Base-by-base conservation (phyloP, 2,113 vertebrate species). In the Desmodus rotundus region DNA sequence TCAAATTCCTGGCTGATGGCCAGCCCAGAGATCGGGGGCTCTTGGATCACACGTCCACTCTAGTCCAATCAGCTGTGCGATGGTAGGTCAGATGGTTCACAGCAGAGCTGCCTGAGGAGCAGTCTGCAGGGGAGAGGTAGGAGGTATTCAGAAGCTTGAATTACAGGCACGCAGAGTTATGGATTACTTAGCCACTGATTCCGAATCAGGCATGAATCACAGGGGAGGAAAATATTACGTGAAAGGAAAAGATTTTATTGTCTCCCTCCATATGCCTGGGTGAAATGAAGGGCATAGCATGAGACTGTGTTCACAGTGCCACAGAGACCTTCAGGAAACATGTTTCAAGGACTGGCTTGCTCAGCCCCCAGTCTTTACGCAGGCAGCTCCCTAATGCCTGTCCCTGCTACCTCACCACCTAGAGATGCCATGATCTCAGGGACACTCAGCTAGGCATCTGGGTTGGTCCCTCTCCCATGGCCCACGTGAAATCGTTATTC, bases 241-340 rank as follows among this genome's bases (percentile, higher is more conserved):
- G 82, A 95, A 95, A 86, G 70, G 88, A 80, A 80, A 93, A 65
- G 24, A 24, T 65, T 94, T 97, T 91, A 96, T 94, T 97, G 26
- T 85, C 7, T 83, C 82, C 85, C 77, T 73, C 12, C 7, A 26
- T 80, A 67, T 76, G 67, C 82, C 91, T 77, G 78, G 65, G 17
- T 41, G 84, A 89, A 36, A 70, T 12, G 63, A 90, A 61, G 77
- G 84, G 84, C 54, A 76, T 77, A 70, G 77, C 26, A 7, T 14
- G 43, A 77, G 61, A 56, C 85, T 78, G 61, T 72, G 63, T 78
- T 95, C 77, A 82, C 82, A 94, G 87, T 45, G 72, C 50, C 74
- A 68, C 17, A 10, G 0, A 68, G 85, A 83, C 31, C 61, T 28
- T 84, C 41, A 22, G 52, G 56, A 94, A 47, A 47, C n/a, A 0